phyloP scores from a whole-genome alignment of 1,140 invertebrate genomes.

The Monochamus saltuarius region DNA sequence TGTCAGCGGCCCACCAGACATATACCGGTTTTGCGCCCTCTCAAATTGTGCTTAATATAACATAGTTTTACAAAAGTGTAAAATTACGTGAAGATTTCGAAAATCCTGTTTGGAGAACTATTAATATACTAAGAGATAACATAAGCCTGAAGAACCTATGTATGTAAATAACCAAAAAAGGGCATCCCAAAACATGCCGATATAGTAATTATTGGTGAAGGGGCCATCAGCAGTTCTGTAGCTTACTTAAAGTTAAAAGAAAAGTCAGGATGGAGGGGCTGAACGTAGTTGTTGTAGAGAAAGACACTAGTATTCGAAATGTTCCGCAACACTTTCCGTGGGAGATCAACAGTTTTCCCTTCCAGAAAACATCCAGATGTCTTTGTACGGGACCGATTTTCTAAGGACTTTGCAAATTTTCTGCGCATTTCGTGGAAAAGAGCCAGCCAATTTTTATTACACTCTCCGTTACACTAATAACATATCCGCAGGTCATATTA shows the following conservation, averaged over 20 bases:
- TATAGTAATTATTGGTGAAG: conserved; percentile 90
- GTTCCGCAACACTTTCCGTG: conserved; percentile 76
- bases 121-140: conserved; percentile 50
- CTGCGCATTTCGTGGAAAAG: no score
- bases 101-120: conserved; percentile 50
- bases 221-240: conserved; percentile 84
- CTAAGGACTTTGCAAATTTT: conserved; percentile 78
- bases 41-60: conserved; percentile 1
- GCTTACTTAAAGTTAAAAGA: conserved; percentile 92
- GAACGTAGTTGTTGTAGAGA: conserved; percentile 82
- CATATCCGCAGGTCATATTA: no score
- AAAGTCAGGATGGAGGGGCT: conserved; percentile 63
- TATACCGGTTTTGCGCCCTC: no score
- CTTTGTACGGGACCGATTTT: conserved; percentile 88
- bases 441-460: no score
- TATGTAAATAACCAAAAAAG: conserved; percentile 40
- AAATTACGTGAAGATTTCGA: conserved; percentile 21
- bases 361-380: conserved; percentile 92
- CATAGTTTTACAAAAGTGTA: conserved; percentile 4
- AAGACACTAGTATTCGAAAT: conserved; percentile 83
- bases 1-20: no score
- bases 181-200: conserved; percentile 69
- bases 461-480: no score
- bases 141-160: conserved; percentile 28
- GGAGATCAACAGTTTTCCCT: conserved; percentile 92